Evolutionary conservation across 2,888 invertebrate genomes (phyloP).

Genomic region (Lissonota sp.): DNA sequence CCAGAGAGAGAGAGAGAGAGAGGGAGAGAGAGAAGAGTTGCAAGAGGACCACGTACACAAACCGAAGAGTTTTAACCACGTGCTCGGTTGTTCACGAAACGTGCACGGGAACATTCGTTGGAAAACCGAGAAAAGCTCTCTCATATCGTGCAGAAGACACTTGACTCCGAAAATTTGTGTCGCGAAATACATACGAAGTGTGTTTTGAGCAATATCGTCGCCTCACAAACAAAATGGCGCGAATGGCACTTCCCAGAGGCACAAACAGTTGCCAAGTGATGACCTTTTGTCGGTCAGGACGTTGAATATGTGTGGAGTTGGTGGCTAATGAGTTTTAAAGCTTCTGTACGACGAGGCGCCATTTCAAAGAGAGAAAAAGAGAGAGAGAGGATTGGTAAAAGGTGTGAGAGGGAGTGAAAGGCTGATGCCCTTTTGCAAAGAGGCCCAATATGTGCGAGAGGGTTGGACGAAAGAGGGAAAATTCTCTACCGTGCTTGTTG

Average conservation of each 20-base stretch:
- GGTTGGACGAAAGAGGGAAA: background rate
- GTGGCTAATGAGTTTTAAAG: conserved; percentile 63
- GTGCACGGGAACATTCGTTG: conserved; percentile 30
- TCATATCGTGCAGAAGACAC: conserved; percentile 7
- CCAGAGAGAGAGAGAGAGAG: background rate
- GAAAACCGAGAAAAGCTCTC: conserved; percentile 50
- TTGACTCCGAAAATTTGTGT: conserved; percentile 59
- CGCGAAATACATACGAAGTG: conserved; percentile 11
- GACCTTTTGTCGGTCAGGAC: too few species aligned
- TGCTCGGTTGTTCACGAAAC: conserved; percentile 38
- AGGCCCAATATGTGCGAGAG: background rate
- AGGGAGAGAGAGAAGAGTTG: background rate
- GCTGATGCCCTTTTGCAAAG: conserved; percentile 30
- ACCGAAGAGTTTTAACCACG: conserved; percentile 42
- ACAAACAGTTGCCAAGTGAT: too few species aligned
- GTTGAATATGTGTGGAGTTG: background rate
- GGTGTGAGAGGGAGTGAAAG: conserved; percentile 18
- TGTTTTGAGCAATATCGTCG: too few species aligned
- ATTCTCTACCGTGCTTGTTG: background rate
- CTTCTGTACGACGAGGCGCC: conserved; percentile 37
- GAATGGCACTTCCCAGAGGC: too few species aligned
- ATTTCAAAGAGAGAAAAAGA: conserved; percentile 25
- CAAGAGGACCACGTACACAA: conserved; percentile 9
- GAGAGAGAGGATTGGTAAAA: conserved; percentile 11
- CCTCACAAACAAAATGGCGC: too few species aligned